phyloP scores from a whole-genome alignment of 2,797 vertebrate species.

The Pygocentrus nattereri region DNA sequence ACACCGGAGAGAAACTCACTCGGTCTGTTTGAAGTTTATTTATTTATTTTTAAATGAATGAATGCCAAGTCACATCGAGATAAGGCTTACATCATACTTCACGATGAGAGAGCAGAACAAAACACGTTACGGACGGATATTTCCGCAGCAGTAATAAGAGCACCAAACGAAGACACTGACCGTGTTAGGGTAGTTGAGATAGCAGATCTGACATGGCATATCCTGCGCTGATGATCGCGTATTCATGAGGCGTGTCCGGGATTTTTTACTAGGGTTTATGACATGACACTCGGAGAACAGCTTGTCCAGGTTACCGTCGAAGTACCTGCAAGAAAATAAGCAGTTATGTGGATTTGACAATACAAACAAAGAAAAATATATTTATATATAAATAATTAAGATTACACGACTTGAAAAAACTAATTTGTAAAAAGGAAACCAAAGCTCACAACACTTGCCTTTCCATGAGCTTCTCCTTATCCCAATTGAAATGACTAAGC shows the following conservation, averaged over 20 bases:
- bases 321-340: constrained; percentile 85
- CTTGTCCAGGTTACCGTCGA: constrained; percentile 99
- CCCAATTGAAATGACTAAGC: constrained; percentile 99
- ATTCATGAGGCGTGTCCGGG: constrained; percentile 96
- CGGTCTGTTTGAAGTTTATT: no score
- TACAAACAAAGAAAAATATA: not conserved
- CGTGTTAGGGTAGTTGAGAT: constrained; percentile 98
- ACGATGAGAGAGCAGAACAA: constrained; percentile 1
- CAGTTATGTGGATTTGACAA: not conserved
- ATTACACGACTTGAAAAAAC: not conserved
- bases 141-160: constrained; percentile 16
- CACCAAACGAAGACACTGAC: constrained; percentile 80
- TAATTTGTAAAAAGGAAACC: not conserved
- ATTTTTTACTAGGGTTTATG: constrained; percentile 99
- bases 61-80: not conserved
- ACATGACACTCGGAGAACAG: constrained; percentile 99
- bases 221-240: constrained; percentile 98
- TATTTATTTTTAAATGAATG: not conserved
- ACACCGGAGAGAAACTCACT: not conserved
- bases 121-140: constrained; percentile 3
- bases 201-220: constrained; percentile 99
- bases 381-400: not conserved
- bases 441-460: constrained; percentile 80
- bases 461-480: constrained; percentile 99
- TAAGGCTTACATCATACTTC: not conserved